Base-by-base conservation (phyloP, 2,888 invertebrate species). In the Aspidiotus rigidus region DNA sequence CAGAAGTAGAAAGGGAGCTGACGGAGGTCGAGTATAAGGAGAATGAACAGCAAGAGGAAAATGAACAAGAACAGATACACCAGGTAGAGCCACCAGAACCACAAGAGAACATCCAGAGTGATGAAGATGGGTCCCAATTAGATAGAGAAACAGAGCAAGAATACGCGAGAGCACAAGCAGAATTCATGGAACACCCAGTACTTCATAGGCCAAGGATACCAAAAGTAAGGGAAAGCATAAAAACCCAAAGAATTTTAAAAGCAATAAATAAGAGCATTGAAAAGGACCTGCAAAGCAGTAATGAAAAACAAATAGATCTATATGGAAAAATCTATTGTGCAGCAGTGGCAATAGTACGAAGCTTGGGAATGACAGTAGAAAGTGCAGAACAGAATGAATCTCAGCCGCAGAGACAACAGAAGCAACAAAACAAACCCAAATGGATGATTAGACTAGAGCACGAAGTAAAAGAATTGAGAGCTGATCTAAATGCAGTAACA, bases 311-410 rank as follows among this genome's bases (percentile, higher is more conserved):
- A 49, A n/a, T 13, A n/a, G 49, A 49, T n/a, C 49, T 49, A 49
- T 49, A 49, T 49, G 49, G 49, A 49, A 49, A 49, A 49, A n/a
- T 49, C 49, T 49, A 49, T n/a, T 49, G 49, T 49, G 49, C 49
- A n/a, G 49, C 49, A 13, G n/a, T 49, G 1, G 49, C 49, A 49
- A 6, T 49, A n/a, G 49, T 49, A n/a, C 49, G 49, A 49, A 11
- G 49, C 10, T n/a, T 49, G 10, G 49, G 49, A 49, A 49, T 49
- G 49, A 49, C 10, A 49, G 49, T 49, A 11, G 11, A n/a, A 49
- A n/a, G n/a, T 13, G n/a, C 11, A 11, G 11, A 13, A n/a, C 49
- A 49, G n/a, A n/a, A 11, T 11, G n/a, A 11, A 11, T 11, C 49
- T 6, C 49, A 6, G 49, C n/a, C 49, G n/a, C 49, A 11, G n/a